Conservation (phyloP, 2,797 vertebrate genomes). For the Morus bassanus region DNA sequence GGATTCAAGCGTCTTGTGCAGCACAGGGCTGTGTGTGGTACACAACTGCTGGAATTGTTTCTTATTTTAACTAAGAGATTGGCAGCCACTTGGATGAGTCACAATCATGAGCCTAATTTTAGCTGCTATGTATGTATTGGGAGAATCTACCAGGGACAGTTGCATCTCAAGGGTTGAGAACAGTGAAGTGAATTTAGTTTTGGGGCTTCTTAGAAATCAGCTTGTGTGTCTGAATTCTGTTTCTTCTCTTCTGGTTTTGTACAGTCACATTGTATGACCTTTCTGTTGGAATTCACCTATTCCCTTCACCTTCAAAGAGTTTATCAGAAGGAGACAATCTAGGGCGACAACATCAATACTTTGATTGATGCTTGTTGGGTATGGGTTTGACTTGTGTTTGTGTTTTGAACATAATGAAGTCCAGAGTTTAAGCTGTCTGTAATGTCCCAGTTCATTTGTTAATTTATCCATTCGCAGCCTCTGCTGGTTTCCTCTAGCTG, state of each 20-base stretch:
- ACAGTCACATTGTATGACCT: background rate
- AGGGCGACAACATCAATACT: background rate
- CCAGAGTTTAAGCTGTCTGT: background rate
- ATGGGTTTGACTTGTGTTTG: background rate
- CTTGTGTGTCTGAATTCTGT: background rate
- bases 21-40: background rate
- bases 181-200: conserved; percentile 11
- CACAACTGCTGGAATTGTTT: conserved; percentile 60
- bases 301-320: background rate
- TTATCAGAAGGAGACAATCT: background rate
- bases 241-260: background rate
- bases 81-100: conserved; percentile 61
- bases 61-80: conserved; percentile 60
- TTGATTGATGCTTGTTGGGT: conserved; percentile 8
- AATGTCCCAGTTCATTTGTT: background rate
- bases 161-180: background rate
- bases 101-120: conserved; percentile 57
- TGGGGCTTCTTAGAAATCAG: background rate
- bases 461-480: background rate
- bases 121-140: conserved; percentile 22
- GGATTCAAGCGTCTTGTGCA: background rate
- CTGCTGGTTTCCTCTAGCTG: background rate
- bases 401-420: conserved; percentile 12
- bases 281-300: background rate
- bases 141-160: background rate